Conservation (phyloP, 2,113 vertebrate genomes). For the Mormyrus lacerda region DNA sequence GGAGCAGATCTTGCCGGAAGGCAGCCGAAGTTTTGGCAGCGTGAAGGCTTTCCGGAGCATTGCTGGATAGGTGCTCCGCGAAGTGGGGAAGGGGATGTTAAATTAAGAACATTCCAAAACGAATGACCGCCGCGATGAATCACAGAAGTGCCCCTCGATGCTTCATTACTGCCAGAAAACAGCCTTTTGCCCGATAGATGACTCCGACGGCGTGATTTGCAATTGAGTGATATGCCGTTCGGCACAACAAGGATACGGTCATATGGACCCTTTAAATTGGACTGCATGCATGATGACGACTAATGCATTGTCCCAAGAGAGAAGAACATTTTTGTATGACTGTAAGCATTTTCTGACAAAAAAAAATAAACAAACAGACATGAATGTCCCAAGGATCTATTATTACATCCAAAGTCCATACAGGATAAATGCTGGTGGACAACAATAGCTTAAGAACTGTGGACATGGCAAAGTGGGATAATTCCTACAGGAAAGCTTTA, state of each 20-base stretch:
- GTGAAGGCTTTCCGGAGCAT: neutral
- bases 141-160: neutral
- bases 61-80: neutral
- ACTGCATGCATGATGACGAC: neutral
- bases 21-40: neutral
- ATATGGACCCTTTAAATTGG: neutral
- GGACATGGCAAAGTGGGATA: neutral
- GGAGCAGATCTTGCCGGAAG: neutral
- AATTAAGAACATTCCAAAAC: neutral
- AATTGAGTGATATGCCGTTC: neutral
- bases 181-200: neutral
- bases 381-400: too few species aligned
- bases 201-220: neutral
- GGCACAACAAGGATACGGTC: neutral
- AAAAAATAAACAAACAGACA: neutral
- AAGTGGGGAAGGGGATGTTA: neutral
- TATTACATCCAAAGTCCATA: neutral
- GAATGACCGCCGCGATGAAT: neutral
- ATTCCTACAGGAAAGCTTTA: neutral
- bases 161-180: neutral
- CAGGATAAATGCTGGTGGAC: neutral
- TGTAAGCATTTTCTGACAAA: neutral
- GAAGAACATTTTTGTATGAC: neutral
- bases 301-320: neutral
- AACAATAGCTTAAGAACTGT: neutral